Evolutionary conservation across 2,888 invertebrate genomes (phyloP), one percentile per base, ranked within the genome.

Genomic region (Meta bourneti): DNA sequence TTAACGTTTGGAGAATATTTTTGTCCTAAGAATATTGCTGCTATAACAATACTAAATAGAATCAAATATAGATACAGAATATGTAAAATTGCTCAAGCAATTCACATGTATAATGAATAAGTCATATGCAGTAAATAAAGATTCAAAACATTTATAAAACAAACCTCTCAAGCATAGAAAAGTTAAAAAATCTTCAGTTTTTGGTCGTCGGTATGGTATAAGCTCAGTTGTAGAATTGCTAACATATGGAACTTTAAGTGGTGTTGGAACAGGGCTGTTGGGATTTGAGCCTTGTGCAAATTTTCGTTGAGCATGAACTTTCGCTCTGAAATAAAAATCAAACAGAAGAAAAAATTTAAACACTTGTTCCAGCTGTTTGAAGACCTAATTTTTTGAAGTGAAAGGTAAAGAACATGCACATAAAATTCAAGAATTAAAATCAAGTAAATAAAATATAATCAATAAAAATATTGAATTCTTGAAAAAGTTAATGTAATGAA

Each of bases 251-350:
- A 93, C 94, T 70, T 96, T 96, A 7, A 96, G 95, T 9, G 96
- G 96, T 51, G 96, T 96, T 49, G 93, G 93, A 19, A 95, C 95
- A 51, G 96, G 96, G 94, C 96, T 95, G 89, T 93, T 96, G 93
- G 96, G 96, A 61, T 96, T 96, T 20, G 96, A 96, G 93, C 97
- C 97, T 95, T 97, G 97, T 69, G 98, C 98, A 96, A 98, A 98
- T 95, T 98, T 98, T 93, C 98, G 95, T 95, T 98, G 98, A 75
- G 97, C 98, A 95, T 97, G 97, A 90, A 97, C 97, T 95, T 97
- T 97, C 77, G 97, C 96, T 95, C 97, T 97, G 94, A 34, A 89
- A 34, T 48, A 6, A 20, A 61, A 54, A 61, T 34, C n/a, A 72
- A 72, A 19, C 9, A 6, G 6, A 16, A 19, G 6, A 72, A 77